phyloP scores from a whole-genome alignment of 1,140 invertebrate genomes.

The Bicyclus anynana region DNA sequence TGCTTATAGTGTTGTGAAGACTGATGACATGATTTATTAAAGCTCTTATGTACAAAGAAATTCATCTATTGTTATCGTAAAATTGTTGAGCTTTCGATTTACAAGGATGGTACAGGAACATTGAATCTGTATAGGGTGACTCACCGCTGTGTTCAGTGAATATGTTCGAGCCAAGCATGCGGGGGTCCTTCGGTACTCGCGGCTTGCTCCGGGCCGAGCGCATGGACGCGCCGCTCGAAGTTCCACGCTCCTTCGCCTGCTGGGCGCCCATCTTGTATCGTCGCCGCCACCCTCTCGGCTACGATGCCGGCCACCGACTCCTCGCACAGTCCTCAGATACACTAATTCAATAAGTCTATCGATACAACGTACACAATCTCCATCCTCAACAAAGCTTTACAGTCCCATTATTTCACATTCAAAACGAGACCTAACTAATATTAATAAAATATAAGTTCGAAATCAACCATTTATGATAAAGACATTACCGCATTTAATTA shows the following conservation, averaged over 20 bases:
- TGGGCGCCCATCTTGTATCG: conserved; percentile 86
- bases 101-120: background rate
- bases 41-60: too few species aligned
- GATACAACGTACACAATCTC: conserved; percentile 44
- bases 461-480: conserved; percentile 36
- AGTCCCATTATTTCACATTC: conserved; percentile 18
- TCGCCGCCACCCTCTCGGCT: conserved; percentile 31
- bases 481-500: conserved; percentile 46
- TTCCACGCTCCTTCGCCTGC: conserved; percentile 90
- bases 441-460: conserved; percentile 6
- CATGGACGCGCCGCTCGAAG: conserved; percentile 80
- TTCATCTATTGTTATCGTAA: too few species aligned
- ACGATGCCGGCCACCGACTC: conserved; percentile 29
- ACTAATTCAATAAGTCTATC: conserved; percentile 61
- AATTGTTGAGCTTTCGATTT: background rate
- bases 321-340: conserved; percentile 29
- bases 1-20: too few species aligned
- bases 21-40: too few species aligned
- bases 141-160: conserved; percentile 94
- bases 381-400: conserved; percentile 34
- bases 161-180: conserved; percentile 89
- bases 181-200: conserved; percentile 85
- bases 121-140: conserved; percentile 38
- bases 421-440: background rate
- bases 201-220: conserved; percentile 84